Evolutionary conservation across 2,888 invertebrate species (phyloP), one percentile per base, ranked within the genome.

Genomic region (Drosophila infuscata): DNA sequence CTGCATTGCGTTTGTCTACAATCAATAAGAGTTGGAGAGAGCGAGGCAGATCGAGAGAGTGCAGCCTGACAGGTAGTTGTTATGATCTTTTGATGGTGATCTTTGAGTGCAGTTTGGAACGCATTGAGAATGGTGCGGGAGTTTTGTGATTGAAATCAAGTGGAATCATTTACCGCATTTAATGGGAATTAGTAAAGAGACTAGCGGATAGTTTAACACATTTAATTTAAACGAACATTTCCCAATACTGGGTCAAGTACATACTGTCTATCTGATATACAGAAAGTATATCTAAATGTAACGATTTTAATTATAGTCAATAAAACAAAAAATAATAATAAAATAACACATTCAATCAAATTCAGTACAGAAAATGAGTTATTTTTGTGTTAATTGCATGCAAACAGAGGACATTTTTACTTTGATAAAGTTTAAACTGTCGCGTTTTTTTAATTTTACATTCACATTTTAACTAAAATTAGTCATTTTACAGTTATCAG

Each of bases 71-170:
- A 77, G 78, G 78, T 77, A 74, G 66, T 70, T 68, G 58, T 62
- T 38, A 20, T 43, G 41, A 25, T 25, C 25, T 25, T 25, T 61
- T 38, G 29, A 25, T 25, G 41, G 60, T 33, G 35, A 36, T 53
- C 29, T 48, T 52, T 57, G 48, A 38, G 74, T 29, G 60, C 38
- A 61, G 52, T 20, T 57, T 51, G 65, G 60, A 77, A 77, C 63
- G 29, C 30, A 49, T 78, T 62, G 62, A 53, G 52, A 63, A 59
- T 64, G 70, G 56, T 58, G 64, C 52, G 66, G 70, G 77, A 77
- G 78, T 77, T 63, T 64, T 36, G 7, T 38, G 54, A 64, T 62
- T 64, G 67, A 46, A 78, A 77, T 77, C 70, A 70, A 77, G 51
- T 77, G 66, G 73, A 77, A 76, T 77, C 69, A 67, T 61, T 57